Evolutionary conservation across 2,113 vertebrate species (phyloP).

Genomic region (Lepus europaeus): DNA sequence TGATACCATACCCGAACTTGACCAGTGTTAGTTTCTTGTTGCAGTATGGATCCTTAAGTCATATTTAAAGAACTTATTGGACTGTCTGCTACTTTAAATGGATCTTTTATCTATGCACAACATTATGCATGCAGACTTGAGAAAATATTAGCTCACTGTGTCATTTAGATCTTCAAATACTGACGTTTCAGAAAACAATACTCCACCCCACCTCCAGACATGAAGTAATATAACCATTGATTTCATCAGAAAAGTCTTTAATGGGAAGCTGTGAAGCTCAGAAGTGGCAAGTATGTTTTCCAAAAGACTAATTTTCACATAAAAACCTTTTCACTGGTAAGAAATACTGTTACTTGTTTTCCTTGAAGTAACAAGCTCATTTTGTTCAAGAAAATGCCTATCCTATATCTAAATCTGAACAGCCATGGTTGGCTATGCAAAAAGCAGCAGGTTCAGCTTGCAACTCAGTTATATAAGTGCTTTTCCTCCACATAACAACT

Average conservation of each 20-base stretch:
- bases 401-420: slow-evolving; percentile 47
- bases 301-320: slow-evolving; percentile 60
- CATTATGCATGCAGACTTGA: not conserved
- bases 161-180: slow-evolving; percentile 3
- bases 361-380: slow-evolving; percentile 3
- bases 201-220: not conserved
- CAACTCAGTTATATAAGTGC: not conserved
- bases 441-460: slow-evolving; percentile 27
- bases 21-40: slow-evolving; percentile 36
- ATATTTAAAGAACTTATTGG: not conserved
- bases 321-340: slow-evolving; percentile 46
- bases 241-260: slow-evolving; percentile 49
- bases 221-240: not conserved
- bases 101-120: slow-evolving; percentile 16
- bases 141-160: not conserved
- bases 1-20: slow-evolving; percentile 3
- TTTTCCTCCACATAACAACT: slow-evolving; percentile 22
- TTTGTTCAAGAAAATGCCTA: slow-evolving; percentile 43
- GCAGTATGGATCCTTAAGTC: not conserved
- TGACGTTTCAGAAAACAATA: slow-evolving; percentile 31
- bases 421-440: not conserved
- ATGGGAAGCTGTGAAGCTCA: slow-evolving; percentile 22
- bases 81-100: not conserved
- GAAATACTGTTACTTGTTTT: slow-evolving; percentile 15
- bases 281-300: slow-evolving; percentile 39